phyloP scores from a whole-genome alignment of 2,888 invertebrate genomes.

The Clivina fossor region DNA sequence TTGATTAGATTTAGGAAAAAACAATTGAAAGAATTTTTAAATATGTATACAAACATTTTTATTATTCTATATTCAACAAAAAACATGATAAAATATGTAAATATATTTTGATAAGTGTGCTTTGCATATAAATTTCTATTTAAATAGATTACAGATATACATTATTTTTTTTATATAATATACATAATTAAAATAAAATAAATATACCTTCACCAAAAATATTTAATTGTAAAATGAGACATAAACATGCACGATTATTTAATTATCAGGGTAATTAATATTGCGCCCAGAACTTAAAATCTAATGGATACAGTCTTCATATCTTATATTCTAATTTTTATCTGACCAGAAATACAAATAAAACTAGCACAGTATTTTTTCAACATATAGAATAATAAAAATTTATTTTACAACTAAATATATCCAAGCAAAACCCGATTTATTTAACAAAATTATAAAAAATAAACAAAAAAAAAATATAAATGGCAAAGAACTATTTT shows the following conservation, averaged over 20 bases:
- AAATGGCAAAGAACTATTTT: not conserved
- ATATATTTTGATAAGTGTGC: constrained; percentile 14
- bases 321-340: constrained; percentile 5
- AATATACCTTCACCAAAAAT: too few relatives aligned
- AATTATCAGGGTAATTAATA: too few relatives aligned
- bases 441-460: constrained; percentile 5
- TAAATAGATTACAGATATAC: constrained; percentile 3
- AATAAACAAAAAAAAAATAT: not conserved
- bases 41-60: constrained; percentile 20
- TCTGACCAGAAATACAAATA: constrained; percentile 2
- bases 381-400: constrained; percentile 26
- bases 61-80: constrained; percentile 21
- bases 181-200: too few relatives aligned
- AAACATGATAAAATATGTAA: too few relatives aligned
- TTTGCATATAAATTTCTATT: not conserved
- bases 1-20: not conserved
- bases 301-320: constrained; percentile 19
- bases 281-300: constrained; percentile 10
- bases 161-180: constrained; percentile 1
- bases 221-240: too few relatives aligned
- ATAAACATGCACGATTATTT: too few relatives aligned
- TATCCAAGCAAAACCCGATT: constrained; percentile 17
- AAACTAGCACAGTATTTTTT: too few relatives aligned
- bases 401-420: not conserved
- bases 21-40: not conserved